Base-by-base conservation (phyloP, 1,140 invertebrate genomes). In the Macrobrachium rosenbergii region DNA sequence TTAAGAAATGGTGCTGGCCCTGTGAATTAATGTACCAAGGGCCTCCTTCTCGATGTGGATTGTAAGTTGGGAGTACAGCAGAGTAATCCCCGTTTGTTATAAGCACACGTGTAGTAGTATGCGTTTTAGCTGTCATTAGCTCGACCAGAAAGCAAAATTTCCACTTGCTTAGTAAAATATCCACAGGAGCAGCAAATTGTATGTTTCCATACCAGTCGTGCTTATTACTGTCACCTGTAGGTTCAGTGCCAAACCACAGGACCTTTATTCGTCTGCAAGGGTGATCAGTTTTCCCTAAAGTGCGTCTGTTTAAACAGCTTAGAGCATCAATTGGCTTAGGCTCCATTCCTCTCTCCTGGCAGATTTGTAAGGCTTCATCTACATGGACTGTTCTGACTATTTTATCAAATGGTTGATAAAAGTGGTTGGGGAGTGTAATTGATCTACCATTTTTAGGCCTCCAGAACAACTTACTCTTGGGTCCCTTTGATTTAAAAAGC, bases 141-240 rank as follows among this genome's bases (percentile, higher is more conserved):
- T 86, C 84, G 21, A 86, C 84, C n/a, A 86, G 28, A 67, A 60
- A 86, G 23, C 69, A 86, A n/a, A 79, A 60, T 12, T 21, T 72
- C 77, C 64, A 86, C 19, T 62, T 52, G 12, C 73, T n/a, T 14
- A 85, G 17, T 17, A 86, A 43, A 45, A 62, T 28, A n/a, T 79
- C 58, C 8, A 45, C 23, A 7, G 63, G 63, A 16, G 80, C 17
- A 8, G 77, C n/a, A 21, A 80, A 86, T 37, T 80, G 45, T 7
- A 86, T 67, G 21, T 80, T 86, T 14, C 84, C 84, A 62, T 86
- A 86, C 84, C 84, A 86, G 64, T 86, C 77, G 37, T 75, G 84
- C n/a, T 81, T 62, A n/a, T 19, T n/a, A 11, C 75, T 23, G 21
- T 79, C 45, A 69, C 67, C 17, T n/a, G 17, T 14, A 72, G 21